Evolutionary conservation across 2,888 invertebrate species (phyloP).

Genomic region (Augochlorella aurata): DNA sequence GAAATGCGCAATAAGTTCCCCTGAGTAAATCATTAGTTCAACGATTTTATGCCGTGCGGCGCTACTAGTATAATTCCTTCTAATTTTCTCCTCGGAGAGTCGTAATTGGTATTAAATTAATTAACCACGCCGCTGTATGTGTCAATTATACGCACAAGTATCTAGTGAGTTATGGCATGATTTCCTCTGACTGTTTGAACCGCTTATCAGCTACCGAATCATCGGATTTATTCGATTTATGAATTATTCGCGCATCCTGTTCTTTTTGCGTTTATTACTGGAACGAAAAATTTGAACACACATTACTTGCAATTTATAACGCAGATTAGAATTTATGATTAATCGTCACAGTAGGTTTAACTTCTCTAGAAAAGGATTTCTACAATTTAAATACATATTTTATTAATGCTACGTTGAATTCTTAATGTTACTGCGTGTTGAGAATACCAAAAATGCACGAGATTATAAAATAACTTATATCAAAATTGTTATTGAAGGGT

Average conservation of each 20-base stretch:
- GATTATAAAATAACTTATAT: no score
- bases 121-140: constrained; percentile 17
- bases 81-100: constrained; percentile 28
- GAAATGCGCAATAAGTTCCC: constrained; percentile 53
- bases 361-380: neutral
- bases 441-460: no score
- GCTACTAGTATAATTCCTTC: constrained; percentile 58
- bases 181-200: constrained; percentile 16
- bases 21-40: constrained; percentile 56
- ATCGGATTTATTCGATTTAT: neutral
- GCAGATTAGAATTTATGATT: neutral
- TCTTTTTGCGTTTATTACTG: neutral
- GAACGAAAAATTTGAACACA: neutral
- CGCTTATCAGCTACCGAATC: neutral
- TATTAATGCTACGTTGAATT: no score
- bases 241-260: neutral
- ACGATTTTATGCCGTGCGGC: constrained; percentile 57
- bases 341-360: neutral
- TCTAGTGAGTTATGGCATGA: neutral
- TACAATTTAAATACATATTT: no score
- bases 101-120: constrained; percentile 30
- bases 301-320: neutral
- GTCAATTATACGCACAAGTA: constrained; percentile 19
- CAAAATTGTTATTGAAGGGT: no score
- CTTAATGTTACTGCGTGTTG: no score